Conservation (phyloP, 1,140 invertebrate species). For the Drosophila ambigua region DNA sequence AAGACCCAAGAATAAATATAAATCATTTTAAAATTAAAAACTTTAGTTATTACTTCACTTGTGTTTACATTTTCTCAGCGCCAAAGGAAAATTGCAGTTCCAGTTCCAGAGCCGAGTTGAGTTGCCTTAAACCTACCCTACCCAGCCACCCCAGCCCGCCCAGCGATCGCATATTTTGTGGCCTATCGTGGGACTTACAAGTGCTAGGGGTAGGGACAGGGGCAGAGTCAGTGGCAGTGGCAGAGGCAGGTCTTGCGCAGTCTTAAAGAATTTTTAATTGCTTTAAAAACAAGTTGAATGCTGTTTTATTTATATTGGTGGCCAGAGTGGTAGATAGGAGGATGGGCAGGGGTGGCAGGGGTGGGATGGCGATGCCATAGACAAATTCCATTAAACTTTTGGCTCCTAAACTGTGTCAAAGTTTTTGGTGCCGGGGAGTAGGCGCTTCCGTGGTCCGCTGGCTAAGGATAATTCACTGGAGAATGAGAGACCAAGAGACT, state of each 20-base stretch:
- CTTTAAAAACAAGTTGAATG: conserved; percentile 81
- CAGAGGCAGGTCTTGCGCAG: conserved; percentile 35
- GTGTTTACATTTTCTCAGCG: conserved; percentile 52
- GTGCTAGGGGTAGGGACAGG: conserved; percentile 18
- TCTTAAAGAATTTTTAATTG: conserved; percentile 82
- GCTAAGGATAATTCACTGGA: conserved; percentile 76
- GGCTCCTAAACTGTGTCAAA: conserved; percentile 81
- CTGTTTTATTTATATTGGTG: conserved; percentile 79
- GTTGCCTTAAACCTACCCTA: too few relatives aligned
- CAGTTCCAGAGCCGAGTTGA: neutral
- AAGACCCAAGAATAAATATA: conserved; percentile 31
- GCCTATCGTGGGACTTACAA: conserved; percentile 20
- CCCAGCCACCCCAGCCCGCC: neutral
- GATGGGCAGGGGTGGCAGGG: too few relatives aligned
- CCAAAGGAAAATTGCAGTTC: conserved; percentile 31
- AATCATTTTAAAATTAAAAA: conserved; percentile 59
- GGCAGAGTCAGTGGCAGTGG: conserved; percentile 19
- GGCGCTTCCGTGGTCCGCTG: conserved; percentile 70
- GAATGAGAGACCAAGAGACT: conserved; percentile 36
- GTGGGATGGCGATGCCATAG: conserved; percentile 60
- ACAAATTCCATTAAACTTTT: conserved; percentile 82
- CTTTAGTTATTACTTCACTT: conserved; percentile 47
- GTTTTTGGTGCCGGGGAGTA: conserved; percentile 47
- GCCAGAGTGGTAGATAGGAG: neutral
- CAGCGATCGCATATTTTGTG: conserved; percentile 13